Evolutionary conservation across 1,140 invertebrate genomes (phyloP), one percentile per base, ranked within the genome.

Genomic region (Meloidogyne floridensis): DNA sequence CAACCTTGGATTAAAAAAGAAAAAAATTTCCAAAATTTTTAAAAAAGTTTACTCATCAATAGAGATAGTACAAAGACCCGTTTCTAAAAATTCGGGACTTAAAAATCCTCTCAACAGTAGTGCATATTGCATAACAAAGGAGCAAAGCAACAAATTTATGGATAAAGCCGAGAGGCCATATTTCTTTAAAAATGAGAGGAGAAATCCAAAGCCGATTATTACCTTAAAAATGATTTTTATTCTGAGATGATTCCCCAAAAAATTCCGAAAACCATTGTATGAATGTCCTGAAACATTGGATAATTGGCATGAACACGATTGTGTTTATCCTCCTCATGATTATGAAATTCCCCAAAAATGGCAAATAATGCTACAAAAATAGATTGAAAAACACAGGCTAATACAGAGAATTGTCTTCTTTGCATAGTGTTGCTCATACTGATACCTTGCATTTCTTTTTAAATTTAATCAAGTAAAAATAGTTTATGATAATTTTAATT

Each of bases 161-260:
- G 95, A 95, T 0, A 97, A 92, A 0, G 95, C 93, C 81, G 94
- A 95, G 91, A 94, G 96, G 43, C 95, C 94, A 90, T 98, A 98
- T 85, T 74, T 81, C 47, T 87, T 86, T 9, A 87, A 54, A 82
- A 86, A 86, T 47, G 86, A 83, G 77, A 86, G 84, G 4, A 86
- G 77, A 59, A 86, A 86, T 18, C 85, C 85, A 75, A 87, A 87
- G 15, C 85, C 85, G 59, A 86, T 85, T 42, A 86, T 77, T n/a
- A 79, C 77, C 51, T 82, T n/a, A 20, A 43, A 47, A 47, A 47
- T 69, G 0, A 20, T n/a, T 20, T 1, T 2, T 69, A 32, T 0
- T 5, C 15, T 47, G 0, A 47, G 47, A 1, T 47, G 47, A 8
- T 32, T 32, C 47, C 47, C 10, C 43, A 43, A 69, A 6, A 11